Evolutionary conservation across 2,113 vertebrate species (phyloP).

Genomic region (Brachirus orientalis): DNA sequence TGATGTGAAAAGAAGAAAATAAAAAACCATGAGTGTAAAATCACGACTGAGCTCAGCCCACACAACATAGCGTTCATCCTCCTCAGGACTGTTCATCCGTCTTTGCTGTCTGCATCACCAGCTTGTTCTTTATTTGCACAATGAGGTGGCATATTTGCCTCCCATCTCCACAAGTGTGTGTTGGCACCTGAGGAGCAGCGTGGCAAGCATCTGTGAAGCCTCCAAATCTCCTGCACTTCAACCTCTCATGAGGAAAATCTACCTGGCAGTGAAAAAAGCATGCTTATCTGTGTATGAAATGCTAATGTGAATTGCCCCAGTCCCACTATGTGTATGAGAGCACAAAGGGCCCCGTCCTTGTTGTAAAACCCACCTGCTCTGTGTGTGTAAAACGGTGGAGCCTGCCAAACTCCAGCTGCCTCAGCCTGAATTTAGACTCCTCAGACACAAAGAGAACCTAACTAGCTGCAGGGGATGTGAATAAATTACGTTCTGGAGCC

Average conservation of each 20-base stretch:
- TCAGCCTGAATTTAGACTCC: slow-evolving; percentile 45
- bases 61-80: slow-evolving; percentile 10
- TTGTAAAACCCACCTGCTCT: slow-evolving; percentile 60
- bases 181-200: slow-evolving; percentile 49
- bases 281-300: slow-evolving; percentile 71
- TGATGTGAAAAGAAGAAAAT: not conserved
- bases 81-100: not conserved
- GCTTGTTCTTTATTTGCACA: slow-evolving; percentile 39
- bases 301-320: slow-evolving; percentile 62
- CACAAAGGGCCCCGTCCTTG: slow-evolving; percentile 24
- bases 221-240: slow-evolving; percentile 56
- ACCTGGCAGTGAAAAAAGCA: slow-evolving; percentile 63
- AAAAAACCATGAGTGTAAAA: not conserved
- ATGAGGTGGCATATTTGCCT: slow-evolving; percentile 35
- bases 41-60: slow-evolving; percentile 5
- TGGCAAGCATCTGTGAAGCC: slow-evolving; percentile 51
- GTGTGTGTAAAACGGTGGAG: slow-evolving; percentile 43
- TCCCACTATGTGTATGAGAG: slow-evolving; percentile 51
- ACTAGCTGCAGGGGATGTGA: slow-evolving; percentile 42
- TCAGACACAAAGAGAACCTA: slow-evolving; percentile 38
- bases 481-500: slow-evolving; percentile 39
- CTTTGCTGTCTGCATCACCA: slow-evolving; percentile 13
- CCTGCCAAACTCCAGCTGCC: slow-evolving; percentile 46
- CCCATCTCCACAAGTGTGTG: slow-evolving; percentile 14
- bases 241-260: slow-evolving; percentile 61